Conservation (phyloP, 2,888 invertebrate genomes). For the Phengaris arion region DNA sequence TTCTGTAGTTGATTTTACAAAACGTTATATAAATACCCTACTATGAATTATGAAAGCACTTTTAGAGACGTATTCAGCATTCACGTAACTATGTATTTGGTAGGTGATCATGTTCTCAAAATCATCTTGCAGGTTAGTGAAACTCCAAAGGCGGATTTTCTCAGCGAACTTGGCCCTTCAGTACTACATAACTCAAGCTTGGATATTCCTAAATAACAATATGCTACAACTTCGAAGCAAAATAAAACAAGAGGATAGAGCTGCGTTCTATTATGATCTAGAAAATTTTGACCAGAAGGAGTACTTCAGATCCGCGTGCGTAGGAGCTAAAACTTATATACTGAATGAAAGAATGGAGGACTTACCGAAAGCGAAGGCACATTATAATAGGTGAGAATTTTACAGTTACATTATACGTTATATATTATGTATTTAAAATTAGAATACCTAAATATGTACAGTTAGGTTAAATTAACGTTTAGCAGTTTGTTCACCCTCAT, state of each 20-base stretch:
- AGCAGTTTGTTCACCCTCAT: too few relatives aligned
- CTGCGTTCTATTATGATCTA: conserved; percentile 81
- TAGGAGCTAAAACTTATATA: conserved; percentile 82
- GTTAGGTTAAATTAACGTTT: too few relatives aligned
- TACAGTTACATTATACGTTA: conserved; percentile 19
- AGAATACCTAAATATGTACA: too few relatives aligned
- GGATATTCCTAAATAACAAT: conserved; percentile 86
- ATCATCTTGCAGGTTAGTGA: conserved; percentile 81
- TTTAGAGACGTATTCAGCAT: too few relatives aligned
- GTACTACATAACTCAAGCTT: conserved; percentile 87
- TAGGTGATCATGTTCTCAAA: background rate
- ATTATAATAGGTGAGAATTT: conserved; percentile 68
- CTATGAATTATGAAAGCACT: too few relatives aligned
- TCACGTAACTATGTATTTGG: background rate
- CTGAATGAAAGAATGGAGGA: conserved; percentile 82
- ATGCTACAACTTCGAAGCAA: conserved; percentile 72
- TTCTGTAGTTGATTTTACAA: too few relatives aligned
- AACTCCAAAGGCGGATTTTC: conserved; percentile 88
- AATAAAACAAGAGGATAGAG: conserved; percentile 69
- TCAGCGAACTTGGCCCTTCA: conserved; percentile 84
- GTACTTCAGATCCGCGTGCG: conserved; percentile 76
- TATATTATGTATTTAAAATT: too few relatives aligned
- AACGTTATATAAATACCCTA: too few relatives aligned
- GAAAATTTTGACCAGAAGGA: conserved; percentile 72
- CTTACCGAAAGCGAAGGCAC: conserved; percentile 73